Evolutionary conservation across 2,113 vertebrate genomes (phyloP).

Genomic region (Proteles cristata): DNA sequence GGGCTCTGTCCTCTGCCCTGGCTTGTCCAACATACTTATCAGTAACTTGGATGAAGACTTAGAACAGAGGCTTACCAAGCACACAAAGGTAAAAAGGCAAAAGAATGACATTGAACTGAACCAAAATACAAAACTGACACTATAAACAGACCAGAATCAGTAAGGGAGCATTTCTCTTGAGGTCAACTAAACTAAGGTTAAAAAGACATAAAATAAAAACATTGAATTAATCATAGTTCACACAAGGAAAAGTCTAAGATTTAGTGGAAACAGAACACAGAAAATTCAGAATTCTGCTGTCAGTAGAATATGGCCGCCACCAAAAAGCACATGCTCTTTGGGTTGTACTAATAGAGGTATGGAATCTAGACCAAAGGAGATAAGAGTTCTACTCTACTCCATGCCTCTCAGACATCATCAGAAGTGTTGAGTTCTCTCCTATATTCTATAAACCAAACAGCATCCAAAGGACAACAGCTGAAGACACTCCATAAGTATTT

Average conservation of each 20-base stretch:
- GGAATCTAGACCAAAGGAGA: background rate
- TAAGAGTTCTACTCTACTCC: background rate
- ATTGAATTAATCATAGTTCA: background rate
- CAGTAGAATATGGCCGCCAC: background rate
- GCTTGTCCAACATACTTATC: constrained; percentile 79
- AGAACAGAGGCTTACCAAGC: constrained; percentile 1
- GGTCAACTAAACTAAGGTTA: background rate
- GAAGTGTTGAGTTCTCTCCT: background rate
- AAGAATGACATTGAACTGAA: background rate
- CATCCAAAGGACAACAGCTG: background rate
- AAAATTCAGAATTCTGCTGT: background rate
- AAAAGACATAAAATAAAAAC: constrained; percentile 1
- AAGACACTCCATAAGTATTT: background rate
- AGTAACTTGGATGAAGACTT: constrained; percentile 43
- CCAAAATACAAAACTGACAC: background rate
- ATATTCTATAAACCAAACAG: background rate
- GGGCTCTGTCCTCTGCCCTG: constrained; percentile 75
- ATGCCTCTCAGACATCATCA: background rate
- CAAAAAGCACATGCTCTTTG: background rate
- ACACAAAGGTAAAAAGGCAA: background rate
- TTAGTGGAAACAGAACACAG: background rate
- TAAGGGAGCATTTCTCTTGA: background rate
- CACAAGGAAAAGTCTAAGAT: background rate
- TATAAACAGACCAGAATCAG: background rate
- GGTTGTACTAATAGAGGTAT: background rate